Evolutionary conservation across 2,797 vertebrate species (phyloP).

Genomic region (Hippopotamyrus pictus): DNA sequence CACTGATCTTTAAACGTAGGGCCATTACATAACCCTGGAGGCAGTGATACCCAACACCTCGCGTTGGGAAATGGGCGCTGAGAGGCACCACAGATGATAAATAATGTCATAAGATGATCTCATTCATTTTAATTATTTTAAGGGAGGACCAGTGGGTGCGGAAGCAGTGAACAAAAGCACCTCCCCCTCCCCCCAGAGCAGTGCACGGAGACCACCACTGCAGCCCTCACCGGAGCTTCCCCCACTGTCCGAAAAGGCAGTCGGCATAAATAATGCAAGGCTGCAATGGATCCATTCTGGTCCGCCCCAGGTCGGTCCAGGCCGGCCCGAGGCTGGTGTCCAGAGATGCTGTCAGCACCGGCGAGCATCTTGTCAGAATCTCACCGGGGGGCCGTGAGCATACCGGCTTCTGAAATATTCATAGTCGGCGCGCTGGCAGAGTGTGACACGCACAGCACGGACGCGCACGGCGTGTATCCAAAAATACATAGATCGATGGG

Average conservation of each 20-base stretch:
- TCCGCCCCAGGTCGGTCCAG: slow-evolving; percentile 25
- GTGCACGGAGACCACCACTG: neutral
- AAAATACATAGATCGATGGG: slow-evolving; percentile 6
- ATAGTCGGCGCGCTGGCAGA: slow-evolving; percentile 40
- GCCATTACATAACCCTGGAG: neutral
- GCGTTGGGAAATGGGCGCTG: neutral
- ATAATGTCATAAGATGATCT: neutral
- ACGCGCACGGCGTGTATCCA: slow-evolving; percentile 22
- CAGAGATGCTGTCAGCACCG: slow-evolving; percentile 16
- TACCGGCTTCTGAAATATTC: slow-evolving; percentile 55
- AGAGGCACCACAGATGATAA: neutral
- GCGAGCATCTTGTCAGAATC: slow-evolving; percentile 10
- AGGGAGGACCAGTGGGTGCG: neutral
- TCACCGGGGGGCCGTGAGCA: slow-evolving; percentile 12
- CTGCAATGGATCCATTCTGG: slow-evolving; percentile 59
- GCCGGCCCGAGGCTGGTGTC: slow-evolving; percentile 20
- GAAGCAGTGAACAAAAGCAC: neutral
- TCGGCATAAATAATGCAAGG: slow-evolving; percentile 66
- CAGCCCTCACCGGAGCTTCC: slow-evolving; percentile 38
- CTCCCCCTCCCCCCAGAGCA: neutral
- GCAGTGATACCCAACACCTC: neutral
- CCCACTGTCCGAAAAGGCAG: slow-evolving; percentile 51
- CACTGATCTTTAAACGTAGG: neutral
- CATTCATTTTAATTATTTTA: slow-evolving; percentile 13
- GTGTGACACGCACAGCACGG: slow-evolving; percentile 28